Evolutionary conservation across 2,888 invertebrate genomes (phyloP).

Genomic region (Yponomeuta plumbellus): DNA sequence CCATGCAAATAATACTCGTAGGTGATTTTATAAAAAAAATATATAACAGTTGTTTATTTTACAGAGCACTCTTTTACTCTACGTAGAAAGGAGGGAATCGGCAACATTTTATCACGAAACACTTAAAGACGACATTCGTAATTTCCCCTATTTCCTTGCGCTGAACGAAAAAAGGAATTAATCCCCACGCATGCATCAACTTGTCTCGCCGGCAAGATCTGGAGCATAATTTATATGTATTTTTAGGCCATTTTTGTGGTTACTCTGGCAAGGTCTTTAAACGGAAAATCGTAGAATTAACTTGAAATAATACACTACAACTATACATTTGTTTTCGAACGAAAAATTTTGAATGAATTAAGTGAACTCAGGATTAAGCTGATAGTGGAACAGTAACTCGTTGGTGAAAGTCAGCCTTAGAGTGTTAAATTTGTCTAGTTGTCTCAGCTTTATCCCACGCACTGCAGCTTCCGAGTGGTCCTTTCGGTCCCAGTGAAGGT

Average conservation of each 20-base stretch:
- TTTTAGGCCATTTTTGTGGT: constrained; percentile 15
- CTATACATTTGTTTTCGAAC: no score
- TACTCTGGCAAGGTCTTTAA: not conserved
- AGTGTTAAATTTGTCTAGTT: no score
- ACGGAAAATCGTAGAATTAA: not conserved
- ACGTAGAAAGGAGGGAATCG: not conserved
- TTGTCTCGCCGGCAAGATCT: constrained; percentile 29
- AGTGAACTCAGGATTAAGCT: no score
- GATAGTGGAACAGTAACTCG: no score
- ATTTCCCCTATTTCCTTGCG: constrained; percentile 35
- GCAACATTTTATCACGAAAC: constrained; percentile 14
- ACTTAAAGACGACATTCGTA: constrained; percentile 26
- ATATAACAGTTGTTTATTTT: not conserved
- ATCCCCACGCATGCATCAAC: constrained; percentile 47
- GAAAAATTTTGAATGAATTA: no score
- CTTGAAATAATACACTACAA: no score
- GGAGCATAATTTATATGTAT: constrained; percentile 14
- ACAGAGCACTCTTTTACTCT: not conserved
- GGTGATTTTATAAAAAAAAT: no score
- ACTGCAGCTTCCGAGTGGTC: no score
- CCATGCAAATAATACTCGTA: no score
- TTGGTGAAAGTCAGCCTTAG: no score
- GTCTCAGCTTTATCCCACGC: no score
- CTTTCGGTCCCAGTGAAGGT: no score
- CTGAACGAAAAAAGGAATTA: constrained; percentile 43